Percentiles rank a stretch among this genome's conserved stretches.
Conservation (phyloP, 2,797 vertebrate genomes). For the Lepilemur septentrionalis region DNA sequence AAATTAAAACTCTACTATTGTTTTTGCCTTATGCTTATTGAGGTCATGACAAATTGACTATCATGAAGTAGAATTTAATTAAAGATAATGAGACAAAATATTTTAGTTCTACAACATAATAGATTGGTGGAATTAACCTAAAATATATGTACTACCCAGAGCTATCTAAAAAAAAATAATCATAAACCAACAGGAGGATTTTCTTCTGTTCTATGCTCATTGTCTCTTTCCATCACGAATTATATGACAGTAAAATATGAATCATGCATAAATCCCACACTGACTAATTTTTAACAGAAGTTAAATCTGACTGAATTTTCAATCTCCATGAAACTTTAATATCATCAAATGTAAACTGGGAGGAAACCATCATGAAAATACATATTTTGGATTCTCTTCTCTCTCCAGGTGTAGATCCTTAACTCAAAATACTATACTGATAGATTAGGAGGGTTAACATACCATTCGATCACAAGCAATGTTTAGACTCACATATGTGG, state of each 20-base stretch:
- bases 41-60: constrained; percentile 32
- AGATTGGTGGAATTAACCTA: not conserved
- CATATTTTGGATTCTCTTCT: constrained; percentile 12
- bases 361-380: not conserved
- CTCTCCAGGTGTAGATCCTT: not conserved
- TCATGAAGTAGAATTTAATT: constrained; percentile 52
- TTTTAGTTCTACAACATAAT: constrained; percentile 12
- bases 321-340: not conserved
- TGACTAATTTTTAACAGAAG: not conserved
- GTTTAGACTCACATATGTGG: not conserved
- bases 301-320: not conserved
- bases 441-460: not conserved
- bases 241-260: not conserved
- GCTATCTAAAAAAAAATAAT: not conserved
- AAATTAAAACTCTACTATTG: constrained; percentile 24
- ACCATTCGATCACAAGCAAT: not conserved
- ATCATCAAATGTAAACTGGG: not conserved
- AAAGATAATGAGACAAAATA: constrained; percentile 44
- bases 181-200: not conserved
- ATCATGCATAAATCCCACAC: not conserved
- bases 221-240: not conserved
- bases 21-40: constrained; percentile 23
- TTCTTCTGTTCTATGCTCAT: not conserved
- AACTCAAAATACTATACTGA: not conserved
- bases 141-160: not conserved